Evolutionary conservation across 2,888 invertebrate genomes (phyloP).

Genomic region (Plebejus anna): DNA sequence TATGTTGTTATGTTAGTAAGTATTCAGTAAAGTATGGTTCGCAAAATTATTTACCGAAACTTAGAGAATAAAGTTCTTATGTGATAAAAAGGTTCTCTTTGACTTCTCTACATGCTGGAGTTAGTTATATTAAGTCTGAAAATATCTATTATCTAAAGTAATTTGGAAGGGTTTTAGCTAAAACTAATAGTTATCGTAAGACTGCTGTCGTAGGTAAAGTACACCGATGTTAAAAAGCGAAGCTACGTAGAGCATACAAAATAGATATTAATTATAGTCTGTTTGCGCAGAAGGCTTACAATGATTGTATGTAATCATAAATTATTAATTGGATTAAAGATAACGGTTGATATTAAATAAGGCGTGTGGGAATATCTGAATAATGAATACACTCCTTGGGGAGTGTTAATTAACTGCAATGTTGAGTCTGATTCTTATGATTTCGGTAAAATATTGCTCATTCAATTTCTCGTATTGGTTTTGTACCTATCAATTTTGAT

Average conservation of each 20-base stretch:
- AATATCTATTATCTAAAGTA: too few species aligned
- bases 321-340: neutral
- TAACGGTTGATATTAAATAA: constrained; percentile 2
- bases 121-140: too few species aligned
- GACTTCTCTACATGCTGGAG: too few species aligned
- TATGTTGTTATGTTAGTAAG: too few species aligned
- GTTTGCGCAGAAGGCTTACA: neutral
- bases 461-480: neutral
- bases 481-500: too few species aligned
- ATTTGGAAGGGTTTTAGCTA: too few species aligned
- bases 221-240: neutral
- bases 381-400: neutral
- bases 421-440: neutral
- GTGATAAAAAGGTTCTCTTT: too few species aligned
- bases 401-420: neutral
- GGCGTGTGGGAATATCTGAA: constrained; percentile 3
- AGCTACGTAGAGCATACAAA: neutral
- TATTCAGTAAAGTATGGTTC: too few species aligned
- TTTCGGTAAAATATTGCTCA: neutral
- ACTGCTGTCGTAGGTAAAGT: too few species aligned
- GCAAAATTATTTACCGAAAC: too few species aligned
- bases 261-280: neutral
- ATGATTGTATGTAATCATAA: neutral
- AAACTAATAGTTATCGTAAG: too few species aligned
- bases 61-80: too few species aligned